Evolutionary conservation across 2,113 vertebrate species (phyloP).

Genomic region (Monopterus albus): DNA sequence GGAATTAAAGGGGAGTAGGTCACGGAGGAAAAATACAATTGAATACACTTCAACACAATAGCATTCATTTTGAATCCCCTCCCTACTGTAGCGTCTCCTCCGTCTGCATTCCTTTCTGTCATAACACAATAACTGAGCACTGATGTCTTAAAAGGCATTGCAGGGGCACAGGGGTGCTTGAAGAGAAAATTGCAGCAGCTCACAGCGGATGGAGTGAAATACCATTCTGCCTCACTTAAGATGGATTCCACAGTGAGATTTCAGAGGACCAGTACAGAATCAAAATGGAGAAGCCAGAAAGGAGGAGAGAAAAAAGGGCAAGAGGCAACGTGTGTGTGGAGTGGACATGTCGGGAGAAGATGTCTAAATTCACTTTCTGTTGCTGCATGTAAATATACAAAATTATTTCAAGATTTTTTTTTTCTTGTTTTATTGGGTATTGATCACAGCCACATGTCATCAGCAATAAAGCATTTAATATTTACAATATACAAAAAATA

Average conservation of each 20-base stretch:
- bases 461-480: neutral
- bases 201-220: slow-evolving; percentile 76
- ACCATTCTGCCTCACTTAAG: slow-evolving; percentile 79
- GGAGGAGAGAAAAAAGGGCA: slow-evolving; percentile 59
- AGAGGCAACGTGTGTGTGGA: slow-evolving; percentile 49
- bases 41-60: slow-evolving; percentile 50
- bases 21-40: slow-evolving; percentile 42
- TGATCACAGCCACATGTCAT: neutral
- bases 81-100: slow-evolving; percentile 40
- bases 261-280: slow-evolving; percentile 76
- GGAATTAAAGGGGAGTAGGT: slow-evolving; percentile 43
- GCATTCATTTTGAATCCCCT: slow-evolving; percentile 51
- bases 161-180: slow-evolving; percentile 68
- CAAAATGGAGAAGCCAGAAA: slow-evolving; percentile 81
- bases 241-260: slow-evolving; percentile 82
- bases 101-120: slow-evolving; percentile 63
- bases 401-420: slow-evolving; percentile 1
- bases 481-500: neutral
- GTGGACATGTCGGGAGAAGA: slow-evolving; percentile 58
- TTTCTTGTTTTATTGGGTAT: slow-evolving; percentile 4
- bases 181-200: slow-evolving; percentile 77
- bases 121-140: slow-evolving; percentile 71
- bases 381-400: neutral
- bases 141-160: slow-evolving; percentile 77
- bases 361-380: slow-evolving; percentile 42